These are phyloP conservation scores for Pelecanus crispus DNA, from an alignment of 2,113 vertebrate species.

Conservation along the genomic window DNA sequence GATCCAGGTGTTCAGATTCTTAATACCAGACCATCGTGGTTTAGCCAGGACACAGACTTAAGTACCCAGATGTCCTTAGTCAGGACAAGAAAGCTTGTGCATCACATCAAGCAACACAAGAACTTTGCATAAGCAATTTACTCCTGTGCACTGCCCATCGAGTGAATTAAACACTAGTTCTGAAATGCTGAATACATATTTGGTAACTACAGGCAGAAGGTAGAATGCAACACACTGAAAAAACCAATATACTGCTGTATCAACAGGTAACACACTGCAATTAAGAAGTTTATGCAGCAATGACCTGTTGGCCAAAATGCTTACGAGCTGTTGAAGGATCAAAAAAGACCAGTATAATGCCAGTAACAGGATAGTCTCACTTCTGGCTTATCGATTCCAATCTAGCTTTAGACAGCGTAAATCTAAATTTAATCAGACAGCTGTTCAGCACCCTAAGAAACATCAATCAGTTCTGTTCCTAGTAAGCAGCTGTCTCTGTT, in stretches of 20 bases:
- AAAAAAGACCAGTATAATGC: not conserved
- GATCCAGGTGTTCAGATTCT: not conserved
- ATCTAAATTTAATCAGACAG: constrained; percentile 50
- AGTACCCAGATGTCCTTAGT: not conserved
- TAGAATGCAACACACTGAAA: not conserved
- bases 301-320: not conserved
- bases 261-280: not conserved
- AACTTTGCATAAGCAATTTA: not conserved
- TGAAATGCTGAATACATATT: not conserved
- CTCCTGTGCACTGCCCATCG: not conserved
- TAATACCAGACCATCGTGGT: too few species aligned
- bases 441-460: not conserved
- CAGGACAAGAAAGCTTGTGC: not conserved
- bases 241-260: not conserved
- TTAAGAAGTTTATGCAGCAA: not conserved
- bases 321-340: not conserved
- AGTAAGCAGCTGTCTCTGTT: not conserved
- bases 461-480: not conserved
- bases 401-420: not conserved
- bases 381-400: constrained; percentile 2
- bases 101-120: not conserved
- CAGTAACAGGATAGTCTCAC: not conserved
- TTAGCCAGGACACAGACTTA: too few species aligned
- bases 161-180: not conserved
- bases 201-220: not conserved